These are phyloP conservation scores for Pachyrhynchus sulphureomaculatus DNA, from an alignment of 1,140 invertebrate genomes.

Conservation along the genomic window DNA sequence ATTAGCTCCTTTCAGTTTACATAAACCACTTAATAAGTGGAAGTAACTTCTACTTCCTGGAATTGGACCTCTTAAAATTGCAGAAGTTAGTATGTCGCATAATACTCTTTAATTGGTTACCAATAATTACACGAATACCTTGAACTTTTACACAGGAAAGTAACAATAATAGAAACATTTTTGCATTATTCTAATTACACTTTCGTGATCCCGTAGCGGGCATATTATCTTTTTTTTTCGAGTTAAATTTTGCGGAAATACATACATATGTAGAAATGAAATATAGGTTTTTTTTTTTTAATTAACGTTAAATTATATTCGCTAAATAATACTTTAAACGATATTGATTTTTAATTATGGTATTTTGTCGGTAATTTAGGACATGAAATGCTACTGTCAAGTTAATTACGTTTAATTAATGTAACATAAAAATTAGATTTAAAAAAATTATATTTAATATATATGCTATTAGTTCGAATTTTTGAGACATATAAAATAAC, in stretches of 20 bases:
- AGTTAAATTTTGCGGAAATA: slow-evolving; percentile 10
- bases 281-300: slow-evolving; percentile 1
- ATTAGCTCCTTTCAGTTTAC: no score
- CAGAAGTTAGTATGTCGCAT: slow-evolving; percentile 1
- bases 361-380: slow-evolving; percentile 1
- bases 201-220: slow-evolving; percentile 21
- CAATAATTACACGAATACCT: slow-evolving; percentile 13
- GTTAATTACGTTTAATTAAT: neutral
- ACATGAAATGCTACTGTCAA: neutral
- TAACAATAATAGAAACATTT: slow-evolving; percentile 22
- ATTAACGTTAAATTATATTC: slow-evolving; percentile 3
- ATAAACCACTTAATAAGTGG: no score
- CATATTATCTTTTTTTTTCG: slow-evolving; percentile 8
- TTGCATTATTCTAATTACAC: slow-evolving; percentile 20
- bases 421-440: no score
- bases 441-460: no score
- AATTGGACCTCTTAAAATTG: no score
- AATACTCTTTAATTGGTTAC: slow-evolving; percentile 13
- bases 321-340: neutral
- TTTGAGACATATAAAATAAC: no score
- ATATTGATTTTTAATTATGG: slow-evolving; percentile 2
- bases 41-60: no score
- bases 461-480: no score
- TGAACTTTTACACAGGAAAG: slow-evolving; percentile 26
- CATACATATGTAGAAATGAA: slow-evolving; percentile 1